Evolutionary conservation across 2,888 invertebrate genomes (phyloP).

Genomic region (Hirudinaria manillensis): DNA sequence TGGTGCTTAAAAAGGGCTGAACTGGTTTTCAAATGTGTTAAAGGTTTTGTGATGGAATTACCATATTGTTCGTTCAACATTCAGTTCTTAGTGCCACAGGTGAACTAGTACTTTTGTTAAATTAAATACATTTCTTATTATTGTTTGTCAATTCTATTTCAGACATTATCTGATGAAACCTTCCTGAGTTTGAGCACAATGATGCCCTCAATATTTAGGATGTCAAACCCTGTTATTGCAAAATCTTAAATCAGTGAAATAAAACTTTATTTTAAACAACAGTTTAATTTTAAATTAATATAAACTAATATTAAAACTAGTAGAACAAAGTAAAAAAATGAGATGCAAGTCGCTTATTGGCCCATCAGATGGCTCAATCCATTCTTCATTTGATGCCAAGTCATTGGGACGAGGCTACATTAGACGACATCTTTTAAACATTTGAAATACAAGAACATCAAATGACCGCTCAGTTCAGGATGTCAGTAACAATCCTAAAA

Average conservation of each 20-base stretch:
- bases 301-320: too few species aligned
- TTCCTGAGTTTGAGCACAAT: constrained; percentile 76
- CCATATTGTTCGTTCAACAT: constrained; percentile 74
- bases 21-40: constrained; percentile 94
- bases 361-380: too few species aligned
- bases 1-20: constrained; percentile 96
- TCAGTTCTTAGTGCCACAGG: constrained; percentile 76
- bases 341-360: too few species aligned
- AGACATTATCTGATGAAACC: constrained; percentile 74
- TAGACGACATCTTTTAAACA: too few species aligned
- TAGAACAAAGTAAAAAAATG: too few species aligned
- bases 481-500: too few species aligned
- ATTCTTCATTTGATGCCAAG: too few species aligned
- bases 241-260: constrained; percentile 34
- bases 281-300: too few species aligned
- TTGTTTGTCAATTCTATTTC: constrained; percentile 27
- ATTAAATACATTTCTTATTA: not conserved
- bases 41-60: constrained; percentile 98
- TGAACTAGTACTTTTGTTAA: constrained; percentile 44
- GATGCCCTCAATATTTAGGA: constrained; percentile 84
- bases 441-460: too few species aligned
- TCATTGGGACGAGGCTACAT: too few species aligned
- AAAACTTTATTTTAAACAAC: too few species aligned
- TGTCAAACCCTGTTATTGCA: constrained; percentile 80
- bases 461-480: too few species aligned